A percentile compares a stretch with the other conserved stretches of the same genome.
Evolutionary conservation across 2,888 invertebrate species (phyloP).

Genomic region (Stenodera caucasica): DNA sequence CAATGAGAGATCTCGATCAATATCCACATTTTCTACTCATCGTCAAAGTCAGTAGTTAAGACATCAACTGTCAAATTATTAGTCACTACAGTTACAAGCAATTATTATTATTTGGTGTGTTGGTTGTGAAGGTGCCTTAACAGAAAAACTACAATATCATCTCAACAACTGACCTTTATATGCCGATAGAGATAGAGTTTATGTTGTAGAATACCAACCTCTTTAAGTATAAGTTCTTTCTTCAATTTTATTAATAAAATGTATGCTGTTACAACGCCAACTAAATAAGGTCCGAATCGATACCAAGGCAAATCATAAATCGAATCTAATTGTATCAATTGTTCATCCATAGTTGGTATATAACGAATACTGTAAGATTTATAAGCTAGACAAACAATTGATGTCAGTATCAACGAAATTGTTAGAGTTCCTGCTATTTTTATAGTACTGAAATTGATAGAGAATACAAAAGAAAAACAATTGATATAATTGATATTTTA

Average conservation of each 20-base stretch:
- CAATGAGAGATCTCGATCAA: too few species aligned
- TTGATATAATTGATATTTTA: neutral
- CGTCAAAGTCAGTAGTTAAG: too few species aligned
- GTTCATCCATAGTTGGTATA: constrained; percentile 55
- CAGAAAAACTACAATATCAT: too few species aligned
- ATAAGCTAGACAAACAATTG: constrained; percentile 49
- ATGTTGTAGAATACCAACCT: constrained; percentile 32
- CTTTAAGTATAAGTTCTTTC: constrained; percentile 42
- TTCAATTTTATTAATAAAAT: constrained; percentile 50
- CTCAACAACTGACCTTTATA: too few species aligned
- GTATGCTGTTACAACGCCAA: constrained; percentile 58
- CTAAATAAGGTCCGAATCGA: constrained; percentile 57
- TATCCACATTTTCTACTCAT: too few species aligned
- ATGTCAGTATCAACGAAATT: constrained; percentile 44
- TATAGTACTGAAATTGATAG: constrained; percentile 48
- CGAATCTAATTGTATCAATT: constrained; percentile 48
- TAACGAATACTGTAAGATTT: constrained; percentile 52
- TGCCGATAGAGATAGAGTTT: too few species aligned
- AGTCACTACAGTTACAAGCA: too few species aligned
- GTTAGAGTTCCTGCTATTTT: constrained; percentile 46
- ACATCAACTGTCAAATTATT: too few species aligned
- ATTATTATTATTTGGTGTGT: too few species aligned
- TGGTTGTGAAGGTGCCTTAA: too few species aligned
- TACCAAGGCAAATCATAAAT: constrained; percentile 60
- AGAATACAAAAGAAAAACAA: too few species aligned